These are phyloP conservation scores for Varanus komodoensis DNA, from an alignment of 2,113 vertebrate species.

Conservation along the genomic window DNA sequence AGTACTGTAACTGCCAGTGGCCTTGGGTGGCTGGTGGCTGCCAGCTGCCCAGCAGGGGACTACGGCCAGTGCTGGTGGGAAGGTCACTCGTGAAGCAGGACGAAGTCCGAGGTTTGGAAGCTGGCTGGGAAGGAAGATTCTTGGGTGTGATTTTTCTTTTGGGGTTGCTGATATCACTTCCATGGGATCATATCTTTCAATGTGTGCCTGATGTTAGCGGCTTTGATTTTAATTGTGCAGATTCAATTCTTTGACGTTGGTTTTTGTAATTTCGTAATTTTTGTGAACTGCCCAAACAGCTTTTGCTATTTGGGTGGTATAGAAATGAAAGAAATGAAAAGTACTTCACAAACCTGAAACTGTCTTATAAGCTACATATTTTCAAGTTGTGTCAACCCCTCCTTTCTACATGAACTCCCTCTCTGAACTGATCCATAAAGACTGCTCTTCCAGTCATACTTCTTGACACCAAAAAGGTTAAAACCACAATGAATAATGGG, in stretches of 20 bases:
- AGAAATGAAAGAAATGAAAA: too few relatives aligned
- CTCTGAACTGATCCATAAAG: constrained; percentile 16
- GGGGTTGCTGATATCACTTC: not conserved
- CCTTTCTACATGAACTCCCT: not conserved
- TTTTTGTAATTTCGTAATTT: too few relatives aligned
- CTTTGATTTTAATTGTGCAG: too few relatives aligned
- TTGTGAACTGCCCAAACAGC: too few relatives aligned
- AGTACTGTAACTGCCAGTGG: not conserved
- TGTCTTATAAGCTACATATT: too few relatives aligned
- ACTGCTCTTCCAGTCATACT: not conserved
- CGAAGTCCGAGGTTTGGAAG: not conserved
- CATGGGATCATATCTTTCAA: not conserved
- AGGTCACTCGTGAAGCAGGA: not conserved
- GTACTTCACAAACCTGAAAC: too few relatives aligned
- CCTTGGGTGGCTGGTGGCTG: not conserved
- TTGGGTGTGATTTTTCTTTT: not conserved
- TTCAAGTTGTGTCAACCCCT: too few relatives aligned
- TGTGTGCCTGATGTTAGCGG: not conserved
- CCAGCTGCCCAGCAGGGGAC: too few relatives aligned
- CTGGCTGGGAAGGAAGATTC: not conserved
- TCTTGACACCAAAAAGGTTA: constrained; percentile 13
- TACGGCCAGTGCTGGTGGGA: not conserved
- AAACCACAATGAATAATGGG: constrained; percentile 1
- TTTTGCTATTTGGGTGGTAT: too few relatives aligned
- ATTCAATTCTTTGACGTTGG: too few relatives aligned